A percentile compares a stretch with the other conserved stretches of the same genome.
Evolutionary conservation across 2,797 vertebrate genomes (phyloP).

Genomic region (Neostethus bicornis): DNA sequence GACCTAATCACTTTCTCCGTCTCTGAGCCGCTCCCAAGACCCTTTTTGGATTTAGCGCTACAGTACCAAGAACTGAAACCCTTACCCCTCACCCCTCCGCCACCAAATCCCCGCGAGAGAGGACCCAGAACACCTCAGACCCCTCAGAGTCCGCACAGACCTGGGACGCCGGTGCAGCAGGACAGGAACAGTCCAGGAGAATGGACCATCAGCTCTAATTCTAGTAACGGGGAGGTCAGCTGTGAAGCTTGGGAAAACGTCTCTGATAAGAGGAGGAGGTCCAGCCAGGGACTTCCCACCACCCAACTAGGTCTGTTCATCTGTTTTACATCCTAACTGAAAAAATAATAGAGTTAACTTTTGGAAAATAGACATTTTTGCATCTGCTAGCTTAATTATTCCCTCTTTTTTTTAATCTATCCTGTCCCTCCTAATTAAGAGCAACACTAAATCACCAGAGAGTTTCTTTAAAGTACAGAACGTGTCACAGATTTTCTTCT

Average conservation of each 20-base stretch:
- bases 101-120: conserved; percentile 68
- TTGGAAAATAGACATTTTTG: neutral
- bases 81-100: conserved; percentile 68
- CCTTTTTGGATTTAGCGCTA: conserved; percentile 61
- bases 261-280: conserved; percentile 71
- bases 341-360: neutral
- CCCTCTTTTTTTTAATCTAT: neutral
- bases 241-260: conserved; percentile 49
- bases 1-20: conserved; percentile 77
- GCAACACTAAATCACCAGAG: neutral
- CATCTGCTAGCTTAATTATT: neutral
- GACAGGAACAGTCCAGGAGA: conserved; percentile 38
- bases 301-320: conserved; percentile 77
- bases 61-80: conserved; percentile 60
- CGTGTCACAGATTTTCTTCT: conserved; percentile 25
- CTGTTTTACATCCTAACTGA: neutral
- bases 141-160: conserved; percentile 47
- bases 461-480: conserved; percentile 20
- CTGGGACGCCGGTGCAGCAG: conserved; percentile 37
- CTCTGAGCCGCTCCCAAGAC: conserved; percentile 60
- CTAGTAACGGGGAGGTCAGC: conserved; percentile 57
- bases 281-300: conserved; percentile 66
- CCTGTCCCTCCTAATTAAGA: conserved; percentile 2
- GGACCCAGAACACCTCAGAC: conserved; percentile 32
- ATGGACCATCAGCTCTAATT: conserved; percentile 28